Base-by-base conservation (phyloP, 2,797 vertebrate species). In the Sebastes trivittatus region DNA sequence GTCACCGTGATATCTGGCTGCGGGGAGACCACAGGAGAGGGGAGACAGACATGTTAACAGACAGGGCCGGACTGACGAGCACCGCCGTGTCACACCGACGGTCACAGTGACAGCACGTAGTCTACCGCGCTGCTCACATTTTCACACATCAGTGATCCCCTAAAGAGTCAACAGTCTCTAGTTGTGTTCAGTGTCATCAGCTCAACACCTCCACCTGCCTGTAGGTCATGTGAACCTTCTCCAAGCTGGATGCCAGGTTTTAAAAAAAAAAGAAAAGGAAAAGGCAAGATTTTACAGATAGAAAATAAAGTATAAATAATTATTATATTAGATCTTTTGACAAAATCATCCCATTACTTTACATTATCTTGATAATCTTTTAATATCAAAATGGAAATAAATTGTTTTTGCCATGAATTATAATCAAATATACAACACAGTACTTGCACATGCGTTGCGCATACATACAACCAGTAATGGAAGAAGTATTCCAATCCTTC, bases 191-290 rank as follows among this genome's bases (percentile, higher is more conserved):
- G 30, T 62, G 80, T 61, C 72, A 14, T 71, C 36, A 30, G 84
- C 87, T 91, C 82, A 87, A 91, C 81, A 69, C 79, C 77, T 89
- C 87, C 88, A 92, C 88, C 88, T 91, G 86, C 72, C 77, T 92
- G 91, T 49, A 25, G 74, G 30, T 27, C 49, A n/a, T 4, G 29
- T 60, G 72, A 81, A 78, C 16, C 70, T 65, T 38, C 36, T 34
- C 25, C 56, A 18, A 3, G 16, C 69, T 52, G 54, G 29, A 49
- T 0, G 11, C 8, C 32, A 52, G 22, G 23, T 7, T 49, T 58
- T 14, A 30, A 54, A 16, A 42, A 38, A 38, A 14, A 32, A 36
- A 5, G 2, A 38, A 38, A 74, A 18, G 29, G 4, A 18, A 29
- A 18, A 29, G 4, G 27, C 9, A 29, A 16, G 23, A 46, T 32